Evolutionary conservation across 2,888 invertebrate genomes (phyloP).

Genomic region (Mycalesis mineus): DNA sequence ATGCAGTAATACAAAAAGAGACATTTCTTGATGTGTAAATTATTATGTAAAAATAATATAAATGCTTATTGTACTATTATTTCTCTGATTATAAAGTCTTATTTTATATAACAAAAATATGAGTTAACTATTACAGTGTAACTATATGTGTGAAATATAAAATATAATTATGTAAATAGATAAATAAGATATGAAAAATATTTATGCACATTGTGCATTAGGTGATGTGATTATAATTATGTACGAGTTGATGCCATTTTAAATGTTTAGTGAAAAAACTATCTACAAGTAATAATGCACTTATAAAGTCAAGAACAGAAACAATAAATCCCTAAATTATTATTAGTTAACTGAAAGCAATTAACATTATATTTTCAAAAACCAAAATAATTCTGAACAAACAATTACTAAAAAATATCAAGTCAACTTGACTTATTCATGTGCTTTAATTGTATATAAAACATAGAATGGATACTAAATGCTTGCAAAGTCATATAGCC

Average conservation of each 20-base stretch:
- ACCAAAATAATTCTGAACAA: too few species aligned
- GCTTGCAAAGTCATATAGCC: neutral
- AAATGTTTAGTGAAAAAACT: neutral
- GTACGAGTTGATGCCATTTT: constrained; percentile 12
- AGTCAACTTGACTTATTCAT: neutral
- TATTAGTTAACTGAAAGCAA: too few species aligned
- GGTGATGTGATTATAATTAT: neutral
- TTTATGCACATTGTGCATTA: constrained; percentile 2
- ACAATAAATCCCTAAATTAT: too few species aligned
- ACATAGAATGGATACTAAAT: neutral
- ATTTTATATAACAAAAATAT: neutral
- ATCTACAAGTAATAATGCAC: neutral
- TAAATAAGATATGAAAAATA: neutral
- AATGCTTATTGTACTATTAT: neutral
- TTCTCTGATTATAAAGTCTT: neutral
- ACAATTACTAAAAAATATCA: too few species aligned
- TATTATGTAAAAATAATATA: neutral
- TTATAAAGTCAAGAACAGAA: too few species aligned
- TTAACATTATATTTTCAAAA: too few species aligned
- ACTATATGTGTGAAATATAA: too few species aligned
- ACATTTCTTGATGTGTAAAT: neutral
- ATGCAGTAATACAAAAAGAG: too few species aligned
- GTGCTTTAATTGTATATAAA: constrained; percentile 1
- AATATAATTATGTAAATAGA: neutral
- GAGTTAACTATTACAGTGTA: too few species aligned